phyloP scores from a whole-genome alignment of 2,888 invertebrate species.

The Morpho deidamia region DNA sequence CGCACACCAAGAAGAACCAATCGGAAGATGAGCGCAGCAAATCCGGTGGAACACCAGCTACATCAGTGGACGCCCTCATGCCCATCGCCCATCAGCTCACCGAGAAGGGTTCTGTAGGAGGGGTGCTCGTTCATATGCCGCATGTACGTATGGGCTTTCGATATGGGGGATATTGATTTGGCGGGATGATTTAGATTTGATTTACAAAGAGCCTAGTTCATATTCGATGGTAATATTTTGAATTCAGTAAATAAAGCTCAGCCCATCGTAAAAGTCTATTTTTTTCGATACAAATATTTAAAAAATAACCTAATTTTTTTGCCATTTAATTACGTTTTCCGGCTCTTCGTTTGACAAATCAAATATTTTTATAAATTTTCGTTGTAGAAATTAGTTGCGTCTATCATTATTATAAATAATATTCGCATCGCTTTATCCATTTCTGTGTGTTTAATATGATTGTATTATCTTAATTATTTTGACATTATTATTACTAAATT shows the following conservation, averaged over 20 bases:
- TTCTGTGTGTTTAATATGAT: constrained; percentile 12
- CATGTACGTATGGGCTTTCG: constrained; percentile 81
- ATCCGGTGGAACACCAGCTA: constrained; percentile 41
- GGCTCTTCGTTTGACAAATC: constrained; percentile 3
- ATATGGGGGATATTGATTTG: constrained; percentile 7
- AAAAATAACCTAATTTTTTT: too few species aligned
- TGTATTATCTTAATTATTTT: constrained; percentile 6
- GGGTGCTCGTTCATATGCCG: constrained; percentile 94
- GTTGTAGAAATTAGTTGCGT: constrained; percentile 19
- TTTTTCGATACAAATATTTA: too few species aligned
- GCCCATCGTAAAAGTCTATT: too few species aligned
- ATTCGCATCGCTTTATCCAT: constrained; percentile 21
- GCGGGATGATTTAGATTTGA: constrained; percentile 1
- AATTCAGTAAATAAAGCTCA: too few species aligned
- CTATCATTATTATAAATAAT: constrained; percentile 7
- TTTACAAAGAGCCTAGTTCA: not conserved
- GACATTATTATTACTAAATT: constrained; percentile 29
- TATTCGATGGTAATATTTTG: too few species aligned
- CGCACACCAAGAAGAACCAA: constrained; percentile 76
- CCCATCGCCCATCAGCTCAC: constrained; percentile 61
- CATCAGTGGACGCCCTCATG: constrained; percentile 43
- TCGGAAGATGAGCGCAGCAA: constrained; percentile 79
- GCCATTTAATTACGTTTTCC: not conserved
- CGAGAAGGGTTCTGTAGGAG: constrained; percentile 88
- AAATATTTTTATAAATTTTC: not conserved